Evolutionary conservation across 2,888 invertebrate species (phyloP), one percentile per base, ranked within the genome.

Genomic region (Branchipolynoe longqiensis): DNA sequence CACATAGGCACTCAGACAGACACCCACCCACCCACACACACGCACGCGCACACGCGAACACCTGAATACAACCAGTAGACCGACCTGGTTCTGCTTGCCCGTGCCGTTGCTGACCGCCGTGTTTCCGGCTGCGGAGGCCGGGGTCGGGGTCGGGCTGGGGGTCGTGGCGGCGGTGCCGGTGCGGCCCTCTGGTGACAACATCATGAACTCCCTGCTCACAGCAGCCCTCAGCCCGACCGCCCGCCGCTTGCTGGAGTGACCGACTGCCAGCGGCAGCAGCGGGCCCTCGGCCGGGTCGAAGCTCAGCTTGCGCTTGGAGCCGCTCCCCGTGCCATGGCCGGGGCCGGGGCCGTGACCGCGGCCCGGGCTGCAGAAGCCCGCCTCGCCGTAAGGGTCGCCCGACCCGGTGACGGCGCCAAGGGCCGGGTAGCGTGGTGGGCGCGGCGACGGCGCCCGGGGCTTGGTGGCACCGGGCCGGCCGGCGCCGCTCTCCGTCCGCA

Each of bases 291-390:
- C 36, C 12, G 25, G n/a, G 48, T 69, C 84, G 33, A 73, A 84
- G 22, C 33, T 40, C 2, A 84, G 54, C 69, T 84, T 84, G 36
- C 84, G 69, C 84, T 84, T 84, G 31, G 84, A 84, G 1, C 82
- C 56, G 33, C 56, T 36, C 4, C 33, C 6, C n/a, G n/a, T n/a
- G n/a, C n/a, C n/a, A n/a, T n/a, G n/a, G 8, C 48, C 28, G 22
- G 82, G 54, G 14, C 33, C 14, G 33, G 31, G 33, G n/a, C n/a
- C 31, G 1, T 25, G 41, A 2, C n/a, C 48, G 25, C 4, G 31
- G 0, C 54, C n/a, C n/a, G 56, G 58, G 81, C 73, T 73, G 54
- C 28, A 14, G 78, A 78, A 78, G 78, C 78, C 78, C 25, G 48
- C 78, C 31, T 78, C 48, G 48, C 78, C 48, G 78, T 78, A 78